Base-by-base conservation (phyloP, 2,113 vertebrate species). In the Sebastes schlegelii region DNA sequence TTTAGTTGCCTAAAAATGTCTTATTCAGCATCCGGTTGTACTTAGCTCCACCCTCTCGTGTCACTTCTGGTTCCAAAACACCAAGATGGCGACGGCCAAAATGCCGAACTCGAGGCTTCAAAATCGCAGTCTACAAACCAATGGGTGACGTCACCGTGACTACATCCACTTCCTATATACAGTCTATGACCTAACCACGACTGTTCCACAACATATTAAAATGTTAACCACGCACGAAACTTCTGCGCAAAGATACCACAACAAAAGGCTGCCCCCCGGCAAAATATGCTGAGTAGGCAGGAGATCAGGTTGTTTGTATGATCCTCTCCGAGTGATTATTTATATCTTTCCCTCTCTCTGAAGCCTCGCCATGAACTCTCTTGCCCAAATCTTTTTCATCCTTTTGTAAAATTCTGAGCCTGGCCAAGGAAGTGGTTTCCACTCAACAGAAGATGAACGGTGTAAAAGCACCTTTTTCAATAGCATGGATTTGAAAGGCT, bases 391-490 rank as follows among this genome's bases (percentile, higher is more conserved):
- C 34, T 74, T 76, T 60, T 74, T 61, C 43, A 60, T 87, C 40
- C 49, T 58, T 60, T 67, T 46, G 60, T 80, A 43, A 84, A 74
- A 34, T n/a, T 70, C 40, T 23, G 42, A 71, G 23, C 61, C 2
- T 4, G 21, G 51, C 21, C 34, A 62, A 84, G 48, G 64, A 79
- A 67, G 42, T 43, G 21, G 66, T 74, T 83, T 66, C 42, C 19
- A 5, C 6, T 40, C 17, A 73, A 55, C 61, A 49, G 16, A 42
- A 19, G 70, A 77, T 46, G 57, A 74, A 61, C 49, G 14, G 49
- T 52, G 40, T 72, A 60, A 76, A 89, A 74, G 69, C 26, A 52
- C 34, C 73, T 23, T 66, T 84, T 83, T 84, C 68, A 86, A 64
- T 60, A 49, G 76, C 26, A 34, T 11, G 43, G 55, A 60, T 88